Evolutionary conservation across 92 coral and sea anemone species (phyloP), one percentile per base, ranked within the genome.

Genomic region (Diadumene lineata): DNA sequence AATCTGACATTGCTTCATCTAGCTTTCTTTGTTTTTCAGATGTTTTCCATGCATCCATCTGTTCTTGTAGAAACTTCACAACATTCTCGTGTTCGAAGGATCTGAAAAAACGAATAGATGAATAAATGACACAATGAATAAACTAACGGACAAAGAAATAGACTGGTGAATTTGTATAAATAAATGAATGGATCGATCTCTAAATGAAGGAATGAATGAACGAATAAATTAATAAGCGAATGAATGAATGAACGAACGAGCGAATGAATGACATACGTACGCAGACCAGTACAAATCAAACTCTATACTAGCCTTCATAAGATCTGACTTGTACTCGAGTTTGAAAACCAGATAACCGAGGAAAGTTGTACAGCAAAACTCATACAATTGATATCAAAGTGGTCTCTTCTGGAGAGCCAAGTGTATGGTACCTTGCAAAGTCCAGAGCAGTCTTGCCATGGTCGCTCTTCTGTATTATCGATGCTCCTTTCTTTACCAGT

Each of bases 371-470:
- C 48, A 38, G 48, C 48, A 13, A 38, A 38, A n/a, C n/a, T n/a
- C n/a, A n/a, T n/a, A n/a, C n/a, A n/a, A n/a, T n/a, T n/a, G n/a
- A n/a, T n/a, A n/a, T n/a, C n/a, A n/a, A n/a, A n/a, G n/a, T n/a
- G n/a, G n/a, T n/a, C n/a, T n/a, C n/a, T n/a, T n/a, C n/a, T n/a
- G n/a, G n/a, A 38, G 6, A 13, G 6, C 13, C 48, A 4, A 13
- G 13, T 6, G 7, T 38, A 4, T 13, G 6, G 48, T 38, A 38
- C 48, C 48, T 38, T 38, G 98, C 98, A 69, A 94, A 94, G 63
- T 94, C 98, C 79, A 94, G 84, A 1, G 98, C 98, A 7, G 98
- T 88, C 53, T 88, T 94, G 8, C 98, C 98, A 71, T 88, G 92
- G 56, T 77, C 92, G 6, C 90, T 88, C 68, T 77, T 87, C 43